Evolutionary conservation across 2,888 invertebrate species (phyloP).

Genomic region (Macrophya alboannulata): DNA sequence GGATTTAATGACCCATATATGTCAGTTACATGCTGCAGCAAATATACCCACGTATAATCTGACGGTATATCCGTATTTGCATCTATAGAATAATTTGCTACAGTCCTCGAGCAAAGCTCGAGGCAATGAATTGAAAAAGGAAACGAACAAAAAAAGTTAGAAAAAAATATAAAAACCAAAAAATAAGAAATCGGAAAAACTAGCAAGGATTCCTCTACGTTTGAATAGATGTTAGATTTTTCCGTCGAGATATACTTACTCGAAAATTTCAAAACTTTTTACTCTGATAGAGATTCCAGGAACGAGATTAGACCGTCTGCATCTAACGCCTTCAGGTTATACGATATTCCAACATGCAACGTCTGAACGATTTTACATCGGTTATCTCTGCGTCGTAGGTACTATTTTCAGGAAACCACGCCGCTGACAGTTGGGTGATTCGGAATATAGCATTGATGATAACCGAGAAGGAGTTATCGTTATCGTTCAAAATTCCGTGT

Average conservation of each 20-base stretch:
- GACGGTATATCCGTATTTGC: constrained; percentile 23
- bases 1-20: constrained; percentile 52
- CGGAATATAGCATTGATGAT: constrained; percentile 5
- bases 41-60: constrained; percentile 23
- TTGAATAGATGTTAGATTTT: constrained; percentile 6
- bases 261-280: constrained; percentile 31
- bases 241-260: not conserved
- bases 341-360: constrained; percentile 32
- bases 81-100: constrained; percentile 44
- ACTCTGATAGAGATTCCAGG: not conserved
- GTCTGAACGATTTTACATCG: constrained; percentile 45
- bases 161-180: not conserved
- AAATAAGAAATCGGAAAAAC: not conserved
- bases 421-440: constrained; percentile 40
- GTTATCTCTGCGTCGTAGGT: constrained; percentile 34
- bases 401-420: constrained; percentile 34
- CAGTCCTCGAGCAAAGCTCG: constrained; percentile 23
- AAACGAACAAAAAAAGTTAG: not conserved
- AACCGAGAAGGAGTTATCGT: constrained; percentile 28
- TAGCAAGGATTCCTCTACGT: not conserved
- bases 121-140: not conserved
- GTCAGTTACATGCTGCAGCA: constrained; percentile 39
- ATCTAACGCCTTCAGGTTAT: constrained; percentile 28
- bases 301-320: not conserved
- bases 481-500: constrained; percentile 35